phyloP scores from a whole-genome alignment of 2,888 invertebrate genomes.

The Loripinus fragilis region DNA sequence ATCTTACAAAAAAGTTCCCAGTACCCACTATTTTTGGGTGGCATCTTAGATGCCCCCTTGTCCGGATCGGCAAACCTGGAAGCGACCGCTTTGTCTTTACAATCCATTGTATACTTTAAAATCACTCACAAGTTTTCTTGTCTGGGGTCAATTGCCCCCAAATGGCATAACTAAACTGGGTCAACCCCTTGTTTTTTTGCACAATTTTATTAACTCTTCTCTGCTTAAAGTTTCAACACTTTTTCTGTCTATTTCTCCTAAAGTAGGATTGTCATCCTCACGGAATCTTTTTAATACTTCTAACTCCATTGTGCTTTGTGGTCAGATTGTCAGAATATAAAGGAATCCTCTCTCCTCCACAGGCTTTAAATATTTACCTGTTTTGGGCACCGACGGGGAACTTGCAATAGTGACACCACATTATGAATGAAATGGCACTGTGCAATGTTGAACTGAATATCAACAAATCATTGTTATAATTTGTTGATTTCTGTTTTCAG shows the following conservation, averaged over 20 bases:
- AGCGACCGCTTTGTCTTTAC: not conserved
- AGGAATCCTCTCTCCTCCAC: not conserved
- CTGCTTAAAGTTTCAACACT: not conserved
- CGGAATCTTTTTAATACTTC: not conserved
- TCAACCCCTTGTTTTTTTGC: not conserved
- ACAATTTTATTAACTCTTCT: not conserved
- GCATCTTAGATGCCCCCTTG: too few relatives aligned
- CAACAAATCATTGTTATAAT: too few relatives aligned
- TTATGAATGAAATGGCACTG: too few relatives aligned
- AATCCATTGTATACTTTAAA: not conserved
- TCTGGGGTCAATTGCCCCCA: not conserved
- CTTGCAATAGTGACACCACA: conserved; percentile 15
- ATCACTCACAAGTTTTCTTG: not conserved
- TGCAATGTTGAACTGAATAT: too few relatives aligned
- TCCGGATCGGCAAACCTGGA: not conserved
- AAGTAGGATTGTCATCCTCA: not conserved
- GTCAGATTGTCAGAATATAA: not conserved
- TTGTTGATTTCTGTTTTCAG: too few relatives aligned
- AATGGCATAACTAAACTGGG: not conserved
- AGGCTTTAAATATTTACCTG: not conserved
- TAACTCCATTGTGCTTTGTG: not conserved
- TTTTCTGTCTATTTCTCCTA: not conserved
- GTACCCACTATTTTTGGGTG: not conserved
- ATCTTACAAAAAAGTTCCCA: too few relatives aligned
- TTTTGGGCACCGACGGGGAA: not conserved